Percentiles rank a stretch among this genome's conserved stretches.
Evolutionary conservation across 2,797 vertebrate species (phyloP).

Genomic region (Girardinus metallicus): DNA sequence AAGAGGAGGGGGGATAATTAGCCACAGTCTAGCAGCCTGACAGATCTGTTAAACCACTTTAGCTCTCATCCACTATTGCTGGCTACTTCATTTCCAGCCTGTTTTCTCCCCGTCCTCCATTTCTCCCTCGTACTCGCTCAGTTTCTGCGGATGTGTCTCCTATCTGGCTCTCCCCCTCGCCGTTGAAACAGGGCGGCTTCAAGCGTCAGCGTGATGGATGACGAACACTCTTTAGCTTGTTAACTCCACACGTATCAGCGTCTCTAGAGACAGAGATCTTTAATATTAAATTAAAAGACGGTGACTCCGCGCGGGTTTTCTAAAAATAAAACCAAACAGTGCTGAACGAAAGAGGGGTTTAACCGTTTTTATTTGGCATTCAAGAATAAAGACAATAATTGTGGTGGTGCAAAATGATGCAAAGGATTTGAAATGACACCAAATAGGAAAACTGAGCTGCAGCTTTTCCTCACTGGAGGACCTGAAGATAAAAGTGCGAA

Average conservation of each 20-base stretch:
- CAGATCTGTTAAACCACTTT: conserved; percentile 77
- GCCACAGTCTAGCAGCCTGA: conserved; percentile 79
- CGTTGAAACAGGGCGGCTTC: conserved; percentile 40
- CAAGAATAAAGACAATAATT: neutral
- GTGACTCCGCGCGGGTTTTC: conserved; percentile 1
- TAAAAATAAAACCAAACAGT: conserved; percentile 10
- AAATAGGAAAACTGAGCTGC: neutral
- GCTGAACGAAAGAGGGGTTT: neutral
- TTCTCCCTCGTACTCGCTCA: conserved; percentile 16
- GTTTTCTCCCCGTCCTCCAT: conserved; percentile 43
- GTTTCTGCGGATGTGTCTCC: conserved; percentile 32
- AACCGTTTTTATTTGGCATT: neutral
- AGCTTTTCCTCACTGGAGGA: neutral
- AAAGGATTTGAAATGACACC: neutral
- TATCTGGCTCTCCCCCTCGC: conserved; percentile 33
- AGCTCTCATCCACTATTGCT: conserved; percentile 68
- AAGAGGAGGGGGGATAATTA: conserved; percentile 79
- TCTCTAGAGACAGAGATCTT: conserved; percentile 18
- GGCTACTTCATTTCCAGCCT: conserved; percentile 76
- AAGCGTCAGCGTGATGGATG: conserved; percentile 47
- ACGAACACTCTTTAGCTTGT: conserved; percentile 30
- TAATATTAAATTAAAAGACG: conserved; percentile 7
- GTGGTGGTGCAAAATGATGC: neutral
- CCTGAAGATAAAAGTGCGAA: neutral
- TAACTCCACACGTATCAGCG: conserved; percentile 15